These are phyloP conservation scores for Thryonomys swinderianus DNA, from an alignment of 2,113 vertebrate species.

Conservation along the genomic window DNA sequence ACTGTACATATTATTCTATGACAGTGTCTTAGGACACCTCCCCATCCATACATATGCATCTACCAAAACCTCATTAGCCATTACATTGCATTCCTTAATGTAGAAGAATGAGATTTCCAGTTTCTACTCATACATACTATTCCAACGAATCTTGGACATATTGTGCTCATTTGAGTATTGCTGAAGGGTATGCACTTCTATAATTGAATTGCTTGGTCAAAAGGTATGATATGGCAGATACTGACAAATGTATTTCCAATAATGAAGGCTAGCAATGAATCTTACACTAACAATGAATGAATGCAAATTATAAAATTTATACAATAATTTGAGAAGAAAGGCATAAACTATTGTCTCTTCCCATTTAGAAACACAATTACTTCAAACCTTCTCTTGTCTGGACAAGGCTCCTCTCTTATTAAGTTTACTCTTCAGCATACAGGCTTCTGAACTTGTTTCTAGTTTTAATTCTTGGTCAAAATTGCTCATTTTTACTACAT, in stretches of 20 bases:
- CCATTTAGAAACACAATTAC: not conserved
- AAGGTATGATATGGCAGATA: not conserved
- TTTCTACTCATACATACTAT: not conserved
- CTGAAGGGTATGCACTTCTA: not conserved
- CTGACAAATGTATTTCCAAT: slow-evolving; percentile 3
- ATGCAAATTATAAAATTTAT: not conserved
- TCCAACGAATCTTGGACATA: not conserved
- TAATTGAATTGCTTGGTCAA: not conserved
- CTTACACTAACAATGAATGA: not conserved
- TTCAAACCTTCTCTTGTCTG: not conserved
- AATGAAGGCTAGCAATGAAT: not conserved
- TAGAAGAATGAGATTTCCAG: not conserved
- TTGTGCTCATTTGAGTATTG: not conserved
- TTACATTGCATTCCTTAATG: not conserved
- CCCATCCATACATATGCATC: not conserved
- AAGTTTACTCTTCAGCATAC: not conserved
- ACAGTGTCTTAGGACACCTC: not conserved
- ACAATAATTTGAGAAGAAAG: not conserved
- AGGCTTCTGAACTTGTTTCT: slow-evolving; percentile 1
- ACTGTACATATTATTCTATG: not conserved
- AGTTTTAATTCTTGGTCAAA: slow-evolving; percentile 30
- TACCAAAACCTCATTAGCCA: not conserved
- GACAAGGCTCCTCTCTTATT: not conserved
- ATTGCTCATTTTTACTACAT: not conserved
- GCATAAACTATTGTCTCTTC: not conserved